Evolutionary conservation across 2,888 invertebrate genomes (phyloP).

Genomic region (Erebia palarica): DNA sequence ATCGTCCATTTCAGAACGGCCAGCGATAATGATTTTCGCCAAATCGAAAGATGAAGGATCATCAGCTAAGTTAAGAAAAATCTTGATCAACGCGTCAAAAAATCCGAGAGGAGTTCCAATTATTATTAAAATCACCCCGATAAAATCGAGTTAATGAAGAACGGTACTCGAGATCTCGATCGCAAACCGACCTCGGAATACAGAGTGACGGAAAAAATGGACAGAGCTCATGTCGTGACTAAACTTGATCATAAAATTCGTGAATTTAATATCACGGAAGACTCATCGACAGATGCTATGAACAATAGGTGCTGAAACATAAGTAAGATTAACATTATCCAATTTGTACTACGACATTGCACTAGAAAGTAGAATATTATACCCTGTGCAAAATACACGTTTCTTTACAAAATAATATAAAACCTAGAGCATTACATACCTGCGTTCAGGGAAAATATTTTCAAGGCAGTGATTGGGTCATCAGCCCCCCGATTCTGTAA

Average conservation of each 20-base stretch:
- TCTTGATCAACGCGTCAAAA: constrained; percentile 71
- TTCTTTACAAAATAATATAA: no score
- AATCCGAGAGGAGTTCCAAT: constrained; percentile 66
- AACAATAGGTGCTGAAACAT: no score
- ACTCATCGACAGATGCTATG: no score
- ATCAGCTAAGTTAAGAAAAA: constrained; percentile 61
- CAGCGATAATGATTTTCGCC: constrained; percentile 54
- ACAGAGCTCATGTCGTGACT: not conserved
- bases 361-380: no score
- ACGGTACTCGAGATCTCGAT: constrained; percentile 72
- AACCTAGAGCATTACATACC: no score
- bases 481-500: no score
- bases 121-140: constrained; percentile 75
- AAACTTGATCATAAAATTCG: not conserved
- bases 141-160: constrained; percentile 81
- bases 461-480: no score
- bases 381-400: no score
- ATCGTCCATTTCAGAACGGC: constrained; percentile 24
- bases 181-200: constrained; percentile 54
- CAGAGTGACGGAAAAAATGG: not conserved
- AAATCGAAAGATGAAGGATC: constrained; percentile 56
- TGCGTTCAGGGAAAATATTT: no score
- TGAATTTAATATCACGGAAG: no score
- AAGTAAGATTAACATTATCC: no score
- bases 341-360: no score